A percentile compares a stretch with the other conserved stretches of the same genome.
Evolutionary conservation across 2,113 vertebrate genomes (phyloP).

Genomic region (Python bivittatus): DNA sequence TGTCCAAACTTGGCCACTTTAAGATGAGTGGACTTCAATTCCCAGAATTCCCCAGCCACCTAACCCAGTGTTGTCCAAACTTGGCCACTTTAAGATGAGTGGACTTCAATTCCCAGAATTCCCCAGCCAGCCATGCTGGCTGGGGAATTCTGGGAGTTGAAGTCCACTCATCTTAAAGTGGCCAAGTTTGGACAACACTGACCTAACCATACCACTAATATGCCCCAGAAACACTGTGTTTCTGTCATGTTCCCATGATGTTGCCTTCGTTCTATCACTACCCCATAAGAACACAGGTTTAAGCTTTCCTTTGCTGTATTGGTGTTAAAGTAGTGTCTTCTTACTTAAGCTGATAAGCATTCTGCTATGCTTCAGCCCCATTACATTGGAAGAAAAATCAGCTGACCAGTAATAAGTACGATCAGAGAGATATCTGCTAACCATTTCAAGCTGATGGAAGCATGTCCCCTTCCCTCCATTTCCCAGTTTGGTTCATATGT

Average conservation of each 20-base stretch:
- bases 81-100: too few species aligned
- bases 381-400: neutral
- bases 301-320: neutral
- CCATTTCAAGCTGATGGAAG: neutral
- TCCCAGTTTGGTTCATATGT: neutral
- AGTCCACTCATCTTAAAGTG: too few species aligned
- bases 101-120: too few species aligned
- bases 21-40: too few species aligned
- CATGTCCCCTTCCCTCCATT: neutral
- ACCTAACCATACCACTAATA: neutral
- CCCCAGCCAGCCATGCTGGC: too few species aligned
- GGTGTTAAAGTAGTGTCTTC: neutral
- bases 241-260: neutral
- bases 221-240: neutral
- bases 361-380: neutral
- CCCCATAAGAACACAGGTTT: neutral
- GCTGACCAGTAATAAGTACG: neutral
- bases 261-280: neutral
- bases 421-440: neutral
- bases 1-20: too few species aligned
- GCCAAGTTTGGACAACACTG: too few species aligned
- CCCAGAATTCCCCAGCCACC: too few species aligned
- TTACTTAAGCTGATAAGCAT: neutral
- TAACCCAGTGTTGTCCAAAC: too few species aligned
- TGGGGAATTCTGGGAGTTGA: too few species aligned